Conservation (phyloP, 35 echinoderm and acorn worm species). For the Strongylocentrotus purpuratus region DNA sequence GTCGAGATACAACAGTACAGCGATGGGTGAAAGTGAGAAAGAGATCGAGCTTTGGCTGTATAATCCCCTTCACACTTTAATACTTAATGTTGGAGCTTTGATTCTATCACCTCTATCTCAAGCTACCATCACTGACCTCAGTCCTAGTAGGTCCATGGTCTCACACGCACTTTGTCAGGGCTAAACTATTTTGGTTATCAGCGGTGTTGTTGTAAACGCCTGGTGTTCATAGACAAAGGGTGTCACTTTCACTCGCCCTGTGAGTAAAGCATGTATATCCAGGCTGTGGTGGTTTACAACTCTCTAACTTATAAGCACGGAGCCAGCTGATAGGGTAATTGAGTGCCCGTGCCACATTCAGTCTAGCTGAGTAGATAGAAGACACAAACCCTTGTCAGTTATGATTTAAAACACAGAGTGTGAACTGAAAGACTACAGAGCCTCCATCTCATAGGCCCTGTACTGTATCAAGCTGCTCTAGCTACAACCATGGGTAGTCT, state of each 20-base stretch:
- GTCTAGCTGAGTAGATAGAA: not conserved
- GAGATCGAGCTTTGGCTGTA: too few relatives aligned
- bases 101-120: not conserved
- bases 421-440: too few relatives aligned
- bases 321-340: not conserved
- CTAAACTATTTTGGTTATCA: not conserved
- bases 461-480: too few relatives aligned
- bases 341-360: not conserved
- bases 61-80: too few relatives aligned
- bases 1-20: too few relatives aligned
- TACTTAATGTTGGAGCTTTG: too few relatives aligned
- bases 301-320: not conserved
- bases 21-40: too few relatives aligned
- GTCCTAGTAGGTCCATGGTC: too few relatives aligned
- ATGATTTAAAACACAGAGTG: too few relatives aligned
- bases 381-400: too few relatives aligned
- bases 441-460: too few relatives aligned
- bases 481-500: too few relatives aligned
- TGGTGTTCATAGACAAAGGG: not conserved
- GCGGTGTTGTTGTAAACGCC: not conserved
- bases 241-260: not conserved
- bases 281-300: not conserved
- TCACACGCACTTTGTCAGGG: not conserved
- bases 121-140: not conserved
- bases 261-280: not conserved